phyloP scores from a whole-genome alignment of 1,140 invertebrate species.

The Diachasmimorpha longicaudata region DNA sequence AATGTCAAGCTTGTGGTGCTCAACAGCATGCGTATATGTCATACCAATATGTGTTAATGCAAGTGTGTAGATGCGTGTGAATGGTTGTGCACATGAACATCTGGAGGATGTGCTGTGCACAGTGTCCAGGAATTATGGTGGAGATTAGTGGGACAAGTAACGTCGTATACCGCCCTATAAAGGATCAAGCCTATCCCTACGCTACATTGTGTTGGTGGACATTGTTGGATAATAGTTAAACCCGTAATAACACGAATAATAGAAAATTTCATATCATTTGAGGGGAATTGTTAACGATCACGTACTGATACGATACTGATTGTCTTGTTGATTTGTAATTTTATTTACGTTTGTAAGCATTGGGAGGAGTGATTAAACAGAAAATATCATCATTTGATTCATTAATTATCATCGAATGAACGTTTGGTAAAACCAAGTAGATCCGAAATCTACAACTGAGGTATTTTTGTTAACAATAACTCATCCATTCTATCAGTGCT shows the following conservation, averaged over 20 bases:
- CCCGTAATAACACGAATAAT: not conserved
- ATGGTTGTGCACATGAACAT: not conserved
- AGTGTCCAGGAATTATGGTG: constrained; percentile 40
- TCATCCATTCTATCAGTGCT: too few relatives aligned
- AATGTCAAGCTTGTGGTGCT: not conserved
- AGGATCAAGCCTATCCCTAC: not conserved
- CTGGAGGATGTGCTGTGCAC: constrained; percentile 28
- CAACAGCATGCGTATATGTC: not conserved
- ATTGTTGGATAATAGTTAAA: not conserved
- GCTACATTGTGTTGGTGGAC: not conserved
- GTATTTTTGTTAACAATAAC: too few relatives aligned
- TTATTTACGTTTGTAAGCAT: too few relatives aligned
- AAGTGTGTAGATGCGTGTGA: too few relatives aligned
- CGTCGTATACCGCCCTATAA: constrained; percentile 13
- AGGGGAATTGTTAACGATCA: too few relatives aligned
- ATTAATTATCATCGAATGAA: too few relatives aligned
- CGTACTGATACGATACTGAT: too few relatives aligned
- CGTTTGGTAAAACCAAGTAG: too few relatives aligned
- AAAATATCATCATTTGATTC: too few relatives aligned
- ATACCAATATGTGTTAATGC: not conserved
- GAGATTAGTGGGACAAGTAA: constrained; percentile 40
- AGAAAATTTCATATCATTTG: not conserved
- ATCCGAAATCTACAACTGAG: too few relatives aligned
- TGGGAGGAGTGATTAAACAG: too few relatives aligned
- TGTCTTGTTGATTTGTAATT: too few relatives aligned